Percentiles rank a stretch among this genome's conserved stretches.
phyloP scores from a whole-genome alignment of 2,797 vertebrate species.

The Garrulus glandarius region DNA sequence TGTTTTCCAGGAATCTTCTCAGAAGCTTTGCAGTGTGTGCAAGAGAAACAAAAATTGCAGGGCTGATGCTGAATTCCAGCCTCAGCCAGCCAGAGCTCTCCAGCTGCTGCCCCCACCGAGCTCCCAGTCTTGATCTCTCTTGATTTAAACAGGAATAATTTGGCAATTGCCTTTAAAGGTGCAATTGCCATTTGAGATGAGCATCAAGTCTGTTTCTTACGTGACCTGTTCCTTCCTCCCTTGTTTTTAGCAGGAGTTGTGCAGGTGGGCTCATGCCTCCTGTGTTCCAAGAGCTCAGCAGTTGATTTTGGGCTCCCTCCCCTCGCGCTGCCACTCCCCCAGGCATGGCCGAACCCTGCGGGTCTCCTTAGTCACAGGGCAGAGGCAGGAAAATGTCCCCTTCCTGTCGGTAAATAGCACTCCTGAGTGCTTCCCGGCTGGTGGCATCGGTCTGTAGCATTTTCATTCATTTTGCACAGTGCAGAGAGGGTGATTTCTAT shows the following conservation, averaged over 20 bases:
- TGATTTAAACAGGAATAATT: neutral
- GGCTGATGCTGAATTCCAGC: neutral
- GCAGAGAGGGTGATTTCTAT: neutral
- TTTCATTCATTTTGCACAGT: neutral
- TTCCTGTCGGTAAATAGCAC: neutral
- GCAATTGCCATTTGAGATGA: neutral
- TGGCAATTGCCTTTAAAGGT: neutral
- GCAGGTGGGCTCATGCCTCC: neutral
- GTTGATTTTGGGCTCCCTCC: neutral
- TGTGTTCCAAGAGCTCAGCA: neutral
- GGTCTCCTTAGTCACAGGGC: neutral
- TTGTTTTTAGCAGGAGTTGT: neutral
- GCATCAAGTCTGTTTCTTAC: fast-evolving
- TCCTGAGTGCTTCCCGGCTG: neutral
- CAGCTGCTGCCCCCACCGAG: neutral
- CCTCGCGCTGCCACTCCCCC: neutral
- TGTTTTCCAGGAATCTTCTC: neutral
- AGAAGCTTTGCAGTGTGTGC: neutral
- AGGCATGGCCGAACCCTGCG: fast-evolving
- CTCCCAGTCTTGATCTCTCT: neutral
- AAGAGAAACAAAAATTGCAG: neutral
- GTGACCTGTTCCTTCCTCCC: neutral
- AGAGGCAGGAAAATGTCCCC: neutral
- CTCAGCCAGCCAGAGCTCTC: neutral
- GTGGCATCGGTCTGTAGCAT: neutral